These are phyloP conservation scores for Myotis daubentonii DNA, from an alignment of 2,797 vertebrate species.

Conservation along the genomic window DNA sequence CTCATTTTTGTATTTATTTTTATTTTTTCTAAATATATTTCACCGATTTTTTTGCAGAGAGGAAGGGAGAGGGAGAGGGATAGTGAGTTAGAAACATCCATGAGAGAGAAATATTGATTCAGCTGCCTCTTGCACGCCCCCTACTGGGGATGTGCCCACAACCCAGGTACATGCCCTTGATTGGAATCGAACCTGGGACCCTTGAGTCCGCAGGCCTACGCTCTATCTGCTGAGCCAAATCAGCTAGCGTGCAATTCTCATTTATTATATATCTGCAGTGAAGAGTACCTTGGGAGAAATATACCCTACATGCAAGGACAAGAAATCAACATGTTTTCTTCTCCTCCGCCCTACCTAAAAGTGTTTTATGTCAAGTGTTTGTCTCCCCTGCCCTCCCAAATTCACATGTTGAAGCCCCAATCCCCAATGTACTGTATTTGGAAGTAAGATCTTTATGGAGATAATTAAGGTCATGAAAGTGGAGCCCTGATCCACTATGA, in stretches of 20 bases:
- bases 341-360: neutral
- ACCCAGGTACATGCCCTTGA: too few relatives aligned
- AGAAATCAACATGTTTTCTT: neutral
- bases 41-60: too few relatives aligned
- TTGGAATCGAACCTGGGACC: too few relatives aligned
- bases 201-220: too few relatives aligned
- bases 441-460: neutral
- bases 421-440: too few relatives aligned
- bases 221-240: too few relatives aligned
- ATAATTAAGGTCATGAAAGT: neutral
- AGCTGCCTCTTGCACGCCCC: too few relatives aligned
- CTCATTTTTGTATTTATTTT: neutral
- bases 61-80: too few relatives aligned
- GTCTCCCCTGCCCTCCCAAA: neutral
- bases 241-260: neutral
- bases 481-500: neutral
- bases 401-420: neutral
- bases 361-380: neutral
- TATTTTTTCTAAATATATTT: too few relatives aligned
- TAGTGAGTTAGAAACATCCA: too few relatives aligned
- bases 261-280: accelerated
- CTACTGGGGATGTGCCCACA: too few relatives aligned
- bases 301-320: accelerated
- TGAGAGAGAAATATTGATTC: too few relatives aligned
- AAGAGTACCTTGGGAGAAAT: neutral